Conservation (phyloP, 1,140 invertebrate species). For the Microplitis demolitor region DNA sequence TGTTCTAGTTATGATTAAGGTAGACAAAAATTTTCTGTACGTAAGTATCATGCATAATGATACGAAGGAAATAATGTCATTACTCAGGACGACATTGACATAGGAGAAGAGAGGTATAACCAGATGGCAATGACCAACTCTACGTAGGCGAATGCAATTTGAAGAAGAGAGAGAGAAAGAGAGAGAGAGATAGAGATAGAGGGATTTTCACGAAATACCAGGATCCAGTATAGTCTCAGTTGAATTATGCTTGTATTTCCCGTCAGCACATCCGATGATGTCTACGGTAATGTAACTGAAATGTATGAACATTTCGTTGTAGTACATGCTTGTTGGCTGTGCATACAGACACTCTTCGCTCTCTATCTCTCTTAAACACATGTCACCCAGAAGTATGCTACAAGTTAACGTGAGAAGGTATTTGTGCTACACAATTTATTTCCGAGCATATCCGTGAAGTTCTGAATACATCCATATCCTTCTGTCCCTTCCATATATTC, state of each 20-base stretch:
- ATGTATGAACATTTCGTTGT: constrained; percentile 53
- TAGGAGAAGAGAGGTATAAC: constrained; percentile 18
- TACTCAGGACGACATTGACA: constrained; percentile 19
- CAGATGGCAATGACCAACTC: constrained; percentile 21
- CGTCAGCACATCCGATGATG: constrained; percentile 59
- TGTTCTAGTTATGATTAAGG: no score
- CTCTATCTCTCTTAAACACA: not conserved
- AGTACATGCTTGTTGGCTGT: constrained; percentile 22
- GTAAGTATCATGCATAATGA: constrained; percentile 2
- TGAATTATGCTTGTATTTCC: constrained; percentile 60
- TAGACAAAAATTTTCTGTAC: not conserved
- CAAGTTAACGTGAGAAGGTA: constrained; percentile 5
- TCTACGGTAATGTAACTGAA: constrained; percentile 58
- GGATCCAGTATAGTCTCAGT: constrained; percentile 44
- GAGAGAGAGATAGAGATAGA: constrained; percentile 17
- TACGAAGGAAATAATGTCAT: constrained; percentile 26
- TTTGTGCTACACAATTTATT: constrained; percentile 22
- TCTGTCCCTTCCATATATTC: constrained; percentile 1
- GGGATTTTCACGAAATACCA: constrained; percentile 50
- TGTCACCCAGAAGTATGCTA: constrained; percentile 9
- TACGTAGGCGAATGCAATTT: not conserved
- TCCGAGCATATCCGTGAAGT: constrained; percentile 24
- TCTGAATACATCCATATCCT: constrained; percentile 18
- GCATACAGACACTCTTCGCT: not conserved
- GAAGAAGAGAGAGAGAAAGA: constrained; percentile 5